Conservation (phyloP, 2,888 invertebrate genomes). For the Cephonodes hylas region DNA sequence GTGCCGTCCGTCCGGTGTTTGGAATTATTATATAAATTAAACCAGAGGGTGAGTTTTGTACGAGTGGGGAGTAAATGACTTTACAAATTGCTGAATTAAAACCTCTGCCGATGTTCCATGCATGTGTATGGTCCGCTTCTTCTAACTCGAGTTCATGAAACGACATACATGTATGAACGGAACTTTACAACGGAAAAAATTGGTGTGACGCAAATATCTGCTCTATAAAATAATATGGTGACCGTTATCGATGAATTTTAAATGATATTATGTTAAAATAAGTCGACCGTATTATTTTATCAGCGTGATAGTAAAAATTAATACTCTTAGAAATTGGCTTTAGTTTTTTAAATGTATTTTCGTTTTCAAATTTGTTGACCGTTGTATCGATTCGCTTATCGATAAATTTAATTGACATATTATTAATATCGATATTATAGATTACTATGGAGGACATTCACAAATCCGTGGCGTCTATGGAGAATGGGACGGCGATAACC, state of each 20-base stretch:
- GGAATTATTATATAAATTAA: constrained; percentile 34
- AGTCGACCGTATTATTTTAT: not conserved
- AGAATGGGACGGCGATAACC: constrained; percentile 45
- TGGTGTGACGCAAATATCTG: not conserved
- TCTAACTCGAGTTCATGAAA: not conserved
- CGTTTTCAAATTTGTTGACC: not conserved
- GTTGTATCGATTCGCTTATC: not conserved
- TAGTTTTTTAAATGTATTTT: not conserved
- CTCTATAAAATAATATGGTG: not conserved
- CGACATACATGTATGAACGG: not conserved
- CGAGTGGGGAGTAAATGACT: constrained; percentile 21
- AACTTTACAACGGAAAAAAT: not conserved
- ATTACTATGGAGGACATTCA: constrained; percentile 92
- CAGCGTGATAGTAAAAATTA: not conserved
- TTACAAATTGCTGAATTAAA: constrained; percentile 7
- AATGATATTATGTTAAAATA: too few relatives aligned
- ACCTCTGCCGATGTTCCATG: constrained; percentile 1
- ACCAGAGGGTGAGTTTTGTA: constrained; percentile 62
- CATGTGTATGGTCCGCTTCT: not conserved
- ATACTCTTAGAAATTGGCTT: not conserved
- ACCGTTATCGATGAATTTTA: not conserved
- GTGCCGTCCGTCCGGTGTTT: constrained; percentile 21
- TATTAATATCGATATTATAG: too few relatives aligned
- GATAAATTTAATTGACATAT: too few relatives aligned
- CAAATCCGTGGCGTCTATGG: constrained; percentile 53